A percentile compares a stretch with the other conserved stretches of the same genome.
Evolutionary conservation across 53 echinoderm and acorn worm genomes (phyloP).

Genomic region (Actinopyga echinites): DNA sequence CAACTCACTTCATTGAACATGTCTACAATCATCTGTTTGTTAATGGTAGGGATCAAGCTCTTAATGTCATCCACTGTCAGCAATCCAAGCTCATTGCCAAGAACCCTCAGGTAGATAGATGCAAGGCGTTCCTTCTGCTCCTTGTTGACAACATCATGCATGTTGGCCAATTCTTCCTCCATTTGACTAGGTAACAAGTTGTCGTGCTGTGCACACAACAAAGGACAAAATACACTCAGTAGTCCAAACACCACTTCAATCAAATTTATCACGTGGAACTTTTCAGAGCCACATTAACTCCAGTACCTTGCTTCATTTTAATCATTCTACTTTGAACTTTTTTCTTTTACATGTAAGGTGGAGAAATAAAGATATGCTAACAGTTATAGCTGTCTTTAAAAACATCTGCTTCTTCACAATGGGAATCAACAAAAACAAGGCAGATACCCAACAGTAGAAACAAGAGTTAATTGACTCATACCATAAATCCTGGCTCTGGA

Average conservation of each 20-base stretch:
- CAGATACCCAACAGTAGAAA: no score
- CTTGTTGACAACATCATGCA: constrained; percentile 59
- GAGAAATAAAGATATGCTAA: not conserved
- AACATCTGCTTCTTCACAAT: no score
- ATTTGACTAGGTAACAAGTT: not conserved
- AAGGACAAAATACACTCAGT: no score
- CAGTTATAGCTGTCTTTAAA: not conserved
- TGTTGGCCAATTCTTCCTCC: constrained; percentile 4
- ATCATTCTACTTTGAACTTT: no score
- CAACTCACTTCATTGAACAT: constrained; percentile 59
- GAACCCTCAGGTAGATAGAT: constrained; percentile 79
- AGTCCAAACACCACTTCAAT: no score
- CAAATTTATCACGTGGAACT: no score
- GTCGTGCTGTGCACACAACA: not conserved
- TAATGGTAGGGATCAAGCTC: constrained; percentile 67
- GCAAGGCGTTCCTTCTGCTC: constrained; percentile 54
- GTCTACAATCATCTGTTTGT: constrained; percentile 53
- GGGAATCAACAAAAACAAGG: no score
- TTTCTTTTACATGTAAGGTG: no score
- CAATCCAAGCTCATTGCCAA: constrained; percentile 94
- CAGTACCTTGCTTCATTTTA: no score
- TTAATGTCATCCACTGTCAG: constrained; percentile 75
- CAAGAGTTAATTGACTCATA: no score
- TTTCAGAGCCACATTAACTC: no score
- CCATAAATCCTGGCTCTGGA: no score